Base-by-base conservation (phyloP, 2,797 vertebrate species). In the Thalassophryne amazonica region DNA sequence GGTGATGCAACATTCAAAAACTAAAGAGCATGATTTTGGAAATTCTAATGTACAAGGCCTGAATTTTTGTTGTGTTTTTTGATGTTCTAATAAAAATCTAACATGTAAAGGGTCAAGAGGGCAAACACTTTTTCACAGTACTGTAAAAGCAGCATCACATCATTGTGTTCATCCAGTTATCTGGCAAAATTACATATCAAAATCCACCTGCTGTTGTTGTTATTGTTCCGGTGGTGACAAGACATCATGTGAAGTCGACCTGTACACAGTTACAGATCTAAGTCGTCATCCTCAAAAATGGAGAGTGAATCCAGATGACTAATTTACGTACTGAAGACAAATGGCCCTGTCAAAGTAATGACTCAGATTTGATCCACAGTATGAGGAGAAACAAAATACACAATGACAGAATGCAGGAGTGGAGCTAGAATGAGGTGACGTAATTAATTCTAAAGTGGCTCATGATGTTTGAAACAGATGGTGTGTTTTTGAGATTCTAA, bases 291-390 rank as follows among this genome's bases (percentile, higher is more conserved):
- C 7, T 48, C 35, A 39, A 43, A 1, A 50, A 47, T 42, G 40
- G 34, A 3, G 58, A 19, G 70, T 64, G 3, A 49, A 55, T 56
- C 12, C 51, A 48, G 13, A 1, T 4, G 23, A 19, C 6, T 24
- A 1, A 31, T 56, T 57, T 36, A n/a, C n/a, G n/a, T n/a, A 48
- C 28, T 43, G 10, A 32, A 57, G 49, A 67, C 12, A 51, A 65
- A 60, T 32, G 16, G 16, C 15, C 57, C 34, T 50, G 36, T 57
- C 43, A 50, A 21, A 32, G 32, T 3, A 19, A 35, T 31, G 12
- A 27, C 39, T 46, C 35, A 10, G 27, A 4, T 17, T 15, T 43
- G 28, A 47, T 60, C 56, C 27, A 38, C 15, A 38, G n/a, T 0
- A 5, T 27, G n/a, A 20, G 27, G 11, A 24, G 8, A 34, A 37